These are phyloP conservation scores for Axis porcinus DNA, from an alignment of 2,113 vertebrate genomes.

Conservation along the genomic window DNA sequence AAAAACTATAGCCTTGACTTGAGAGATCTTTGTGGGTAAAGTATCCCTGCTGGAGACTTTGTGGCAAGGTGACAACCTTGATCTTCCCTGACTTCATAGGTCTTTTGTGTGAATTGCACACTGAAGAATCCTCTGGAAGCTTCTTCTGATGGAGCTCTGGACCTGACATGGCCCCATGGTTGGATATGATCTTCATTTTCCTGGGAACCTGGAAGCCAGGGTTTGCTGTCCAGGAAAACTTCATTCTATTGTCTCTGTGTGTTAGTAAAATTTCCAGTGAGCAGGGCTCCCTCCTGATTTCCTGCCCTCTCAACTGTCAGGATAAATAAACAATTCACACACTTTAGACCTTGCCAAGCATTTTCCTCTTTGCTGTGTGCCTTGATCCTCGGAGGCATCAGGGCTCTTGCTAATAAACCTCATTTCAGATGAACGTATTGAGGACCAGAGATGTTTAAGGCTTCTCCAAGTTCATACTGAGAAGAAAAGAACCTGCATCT, in stretches of 20 bases:
- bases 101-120: neutral
- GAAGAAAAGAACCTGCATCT: neutral
- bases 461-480: neutral
- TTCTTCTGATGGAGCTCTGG: neutral
- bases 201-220: accelerated
- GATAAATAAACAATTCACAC: neutral
- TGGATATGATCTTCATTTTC: neutral
- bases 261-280: neutral
- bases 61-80: neutral
- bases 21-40: neutral
- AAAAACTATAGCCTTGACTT: neutral
- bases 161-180: accelerated
- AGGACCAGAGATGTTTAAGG: neutral
- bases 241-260: neutral
- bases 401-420: neutral
- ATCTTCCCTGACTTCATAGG: neutral
- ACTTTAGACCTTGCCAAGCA: neutral
- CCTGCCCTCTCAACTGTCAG: too few species aligned
- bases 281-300: neutral
- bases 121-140: neutral
- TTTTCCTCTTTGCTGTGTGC: neutral
- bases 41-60: neutral
- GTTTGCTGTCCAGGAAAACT: neutral
- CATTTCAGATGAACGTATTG: neutral
- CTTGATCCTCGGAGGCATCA: neutral